Conservation (phyloP, 2,113 vertebrate species). For the Carlito syrichta region DNA sequence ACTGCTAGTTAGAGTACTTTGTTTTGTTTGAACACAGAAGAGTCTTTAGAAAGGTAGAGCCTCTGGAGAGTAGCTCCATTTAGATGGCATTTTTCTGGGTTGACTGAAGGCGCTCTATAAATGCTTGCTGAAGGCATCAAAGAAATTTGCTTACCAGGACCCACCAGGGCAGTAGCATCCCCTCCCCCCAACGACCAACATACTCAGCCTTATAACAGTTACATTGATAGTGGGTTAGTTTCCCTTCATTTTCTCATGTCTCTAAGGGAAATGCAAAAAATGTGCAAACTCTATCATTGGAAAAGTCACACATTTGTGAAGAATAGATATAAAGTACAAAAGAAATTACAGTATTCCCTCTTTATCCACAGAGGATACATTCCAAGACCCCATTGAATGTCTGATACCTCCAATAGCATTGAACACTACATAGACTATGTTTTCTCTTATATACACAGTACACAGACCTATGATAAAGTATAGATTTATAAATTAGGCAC, state of each 20-base stretch:
- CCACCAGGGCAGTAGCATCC: fast-evolving
- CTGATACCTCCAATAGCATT: neutral
- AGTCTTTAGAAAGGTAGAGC: neutral
- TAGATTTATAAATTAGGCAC: neutral
- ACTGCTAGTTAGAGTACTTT: too few relatives aligned
- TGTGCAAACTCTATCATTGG: neutral
- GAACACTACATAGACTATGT: neutral
- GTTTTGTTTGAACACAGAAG: neutral
- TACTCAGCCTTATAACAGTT: fast-evolving
- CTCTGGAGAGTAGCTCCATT: neutral
- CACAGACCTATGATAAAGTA: neutral
- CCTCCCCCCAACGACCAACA: fast-evolving
- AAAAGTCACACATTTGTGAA: neutral
- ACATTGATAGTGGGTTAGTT: fast-evolving
- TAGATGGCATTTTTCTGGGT: neutral
- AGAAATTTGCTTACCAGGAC: fast-evolving
- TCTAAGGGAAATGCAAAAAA: neutral
- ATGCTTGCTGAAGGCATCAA: fast-evolving
- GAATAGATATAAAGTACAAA: neutral
- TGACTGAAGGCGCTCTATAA: fast-evolving
- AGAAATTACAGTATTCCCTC: neutral
- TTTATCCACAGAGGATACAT: neutral
- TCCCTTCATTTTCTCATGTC: neutral
- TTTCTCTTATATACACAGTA: neutral
- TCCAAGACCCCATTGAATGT: neutral